These are phyloP conservation scores for Peromyscus nudipes DNA, from an alignment of 2,797 vertebrate genomes.

Conservation along the genomic window DNA sequence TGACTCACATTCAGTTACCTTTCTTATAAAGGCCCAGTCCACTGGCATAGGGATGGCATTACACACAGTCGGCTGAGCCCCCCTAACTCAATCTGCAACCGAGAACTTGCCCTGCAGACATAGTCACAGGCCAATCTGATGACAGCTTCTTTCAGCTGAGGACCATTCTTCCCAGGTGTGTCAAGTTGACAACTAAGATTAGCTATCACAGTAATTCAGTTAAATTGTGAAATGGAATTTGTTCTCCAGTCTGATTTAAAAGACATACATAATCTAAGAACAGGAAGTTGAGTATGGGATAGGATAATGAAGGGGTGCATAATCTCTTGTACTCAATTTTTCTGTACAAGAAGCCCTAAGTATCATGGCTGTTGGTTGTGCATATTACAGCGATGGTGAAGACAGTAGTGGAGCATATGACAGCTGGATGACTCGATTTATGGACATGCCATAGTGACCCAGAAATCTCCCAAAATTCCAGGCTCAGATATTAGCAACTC, in stretches of 20 bases:
- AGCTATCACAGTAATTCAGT: neutral
- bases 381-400: neutral
- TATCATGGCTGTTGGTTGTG: neutral
- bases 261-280: neutral
- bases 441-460: neutral
- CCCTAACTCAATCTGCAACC: too few species aligned
- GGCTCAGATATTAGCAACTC: neutral
- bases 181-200: neutral
- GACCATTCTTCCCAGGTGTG: neutral
- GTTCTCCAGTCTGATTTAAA: neutral
- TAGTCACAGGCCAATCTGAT: neutral
- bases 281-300: neutral
- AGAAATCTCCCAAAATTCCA: neutral
- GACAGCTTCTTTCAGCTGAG: neutral
- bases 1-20: neutral
- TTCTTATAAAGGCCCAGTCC: neutral
- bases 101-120: neutral
- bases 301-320: accelerated
- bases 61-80: neutral
- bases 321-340: neutral
- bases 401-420: neutral
- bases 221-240: neutral
- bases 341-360: neutral
- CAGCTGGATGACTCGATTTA: neutral
- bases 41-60: neutral